Evolutionary conservation across 2,888 invertebrate genomes (phyloP).

Genomic region (Geophilus truncorum): DNA sequence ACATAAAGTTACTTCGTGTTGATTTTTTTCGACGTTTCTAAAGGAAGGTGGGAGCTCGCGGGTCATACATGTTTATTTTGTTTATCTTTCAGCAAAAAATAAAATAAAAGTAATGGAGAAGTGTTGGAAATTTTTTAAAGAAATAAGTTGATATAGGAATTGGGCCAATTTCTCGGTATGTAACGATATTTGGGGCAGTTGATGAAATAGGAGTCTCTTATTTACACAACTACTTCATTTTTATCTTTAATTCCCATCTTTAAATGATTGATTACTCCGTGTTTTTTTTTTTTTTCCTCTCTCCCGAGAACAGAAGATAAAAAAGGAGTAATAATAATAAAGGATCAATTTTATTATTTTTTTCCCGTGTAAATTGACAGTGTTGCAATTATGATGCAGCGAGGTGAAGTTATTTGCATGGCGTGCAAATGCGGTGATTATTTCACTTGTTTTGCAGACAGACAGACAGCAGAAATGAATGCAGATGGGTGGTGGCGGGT

Average conservation of each 20-base stretch:
- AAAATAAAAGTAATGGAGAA: too few species aligned
- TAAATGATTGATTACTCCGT: neutral
- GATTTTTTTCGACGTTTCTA: neutral
- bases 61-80: constrained; percentile 4
- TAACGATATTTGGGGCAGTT: neutral
- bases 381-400: constrained; percentile 22
- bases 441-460: constrained; percentile 25
- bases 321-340: neutral
- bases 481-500: constrained; percentile 25
- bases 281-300: neutral
- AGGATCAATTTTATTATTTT: constrained; percentile 7
- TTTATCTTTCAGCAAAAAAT: neutral
- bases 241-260: neutral
- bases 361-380: neutral
- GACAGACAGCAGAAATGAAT: constrained; percentile 27
- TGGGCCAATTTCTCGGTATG: neutral
- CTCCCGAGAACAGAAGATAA: too few species aligned
- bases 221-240: neutral
- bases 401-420: constrained; percentile 24
- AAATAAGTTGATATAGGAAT: neutral
- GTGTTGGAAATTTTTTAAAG: neutral
- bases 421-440: constrained; percentile 25
- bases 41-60: neutral
- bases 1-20: neutral
- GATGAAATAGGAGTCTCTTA: neutral